phyloP scores from a whole-genome alignment of 1,140 invertebrate species.

The Nasonia vitripennis region DNA sequence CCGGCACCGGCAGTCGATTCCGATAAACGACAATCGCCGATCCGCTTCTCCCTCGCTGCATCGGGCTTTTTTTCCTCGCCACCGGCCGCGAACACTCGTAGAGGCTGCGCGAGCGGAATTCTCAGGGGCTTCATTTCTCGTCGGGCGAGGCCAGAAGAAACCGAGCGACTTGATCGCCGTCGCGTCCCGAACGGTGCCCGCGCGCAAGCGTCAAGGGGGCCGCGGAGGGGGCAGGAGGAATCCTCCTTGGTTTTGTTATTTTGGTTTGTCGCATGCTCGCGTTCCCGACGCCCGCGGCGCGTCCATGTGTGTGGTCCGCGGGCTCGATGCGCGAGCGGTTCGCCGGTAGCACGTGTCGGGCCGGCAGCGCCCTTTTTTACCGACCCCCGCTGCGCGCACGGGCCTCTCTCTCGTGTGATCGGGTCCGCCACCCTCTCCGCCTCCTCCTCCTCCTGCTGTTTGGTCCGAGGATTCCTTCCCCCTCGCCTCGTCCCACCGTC shows the following conservation, averaged over 20 bases:
- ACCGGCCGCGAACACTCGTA: not conserved
- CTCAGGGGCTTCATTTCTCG: slow-evolving; percentile 1
- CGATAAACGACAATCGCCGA: slow-evolving; percentile 8
- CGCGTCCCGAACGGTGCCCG: not conserved
- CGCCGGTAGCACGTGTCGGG: slow-evolving; percentile 62
- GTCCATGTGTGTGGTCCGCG: slow-evolving; percentile 67
- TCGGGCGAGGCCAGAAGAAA: slow-evolving; percentile 29
- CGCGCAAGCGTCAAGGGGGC: not conserved
- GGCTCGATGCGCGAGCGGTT: not conserved
- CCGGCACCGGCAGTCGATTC: not conserved
- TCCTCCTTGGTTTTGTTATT: slow-evolving; percentile 50
- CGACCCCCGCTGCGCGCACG: slow-evolving; percentile 36
- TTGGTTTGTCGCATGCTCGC: slow-evolving; percentile 49
- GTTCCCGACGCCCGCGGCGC: slow-evolving; percentile 40
- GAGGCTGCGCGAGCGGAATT: not conserved
- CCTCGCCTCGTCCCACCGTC: not conserved
- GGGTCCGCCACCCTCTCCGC: not conserved
- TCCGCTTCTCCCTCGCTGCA: not conserved
- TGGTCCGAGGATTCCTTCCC: no score
- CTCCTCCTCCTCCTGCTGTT: not conserved
- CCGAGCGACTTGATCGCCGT: not conserved
- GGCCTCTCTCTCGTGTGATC: no score
- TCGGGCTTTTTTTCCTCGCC: not conserved
- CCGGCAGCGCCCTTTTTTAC: slow-evolving; percentile 62
- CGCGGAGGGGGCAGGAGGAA: slow-evolving; percentile 12